A percentile compares a stretch with the other conserved stretches of the same genome.
Evolutionary conservation across 2,888 invertebrate species (phyloP).

Genomic region (Cyaniris semiargus): DNA sequence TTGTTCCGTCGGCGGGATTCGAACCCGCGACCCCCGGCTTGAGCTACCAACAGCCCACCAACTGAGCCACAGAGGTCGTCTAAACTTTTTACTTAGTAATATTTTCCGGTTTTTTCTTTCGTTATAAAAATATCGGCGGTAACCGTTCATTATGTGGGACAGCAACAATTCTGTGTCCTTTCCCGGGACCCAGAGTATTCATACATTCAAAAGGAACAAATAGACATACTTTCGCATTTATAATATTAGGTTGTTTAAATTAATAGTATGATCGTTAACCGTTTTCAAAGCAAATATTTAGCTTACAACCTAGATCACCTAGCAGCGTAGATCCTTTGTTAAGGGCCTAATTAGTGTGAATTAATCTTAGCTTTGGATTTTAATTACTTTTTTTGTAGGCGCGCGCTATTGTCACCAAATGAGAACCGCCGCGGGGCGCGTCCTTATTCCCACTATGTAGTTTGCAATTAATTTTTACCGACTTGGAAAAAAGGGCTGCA

Average conservation of each 20-base stretch:
- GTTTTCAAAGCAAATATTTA: too few species aligned
- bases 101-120: too few species aligned
- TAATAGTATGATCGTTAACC: too few species aligned
- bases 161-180: neutral
- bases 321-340: neutral
- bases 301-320: neutral
- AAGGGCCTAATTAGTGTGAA: constrained; percentile 31
- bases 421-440: constrained; percentile 64
- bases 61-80: too few species aligned
- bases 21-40: too few species aligned
- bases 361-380: constrained; percentile 44
- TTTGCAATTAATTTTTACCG: constrained; percentile 34
- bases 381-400: constrained; percentile 57
- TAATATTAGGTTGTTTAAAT: too few species aligned
- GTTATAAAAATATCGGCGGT: neutral
- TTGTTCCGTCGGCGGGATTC: too few species aligned
- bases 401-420: constrained; percentile 50
- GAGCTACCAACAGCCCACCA: too few species aligned
- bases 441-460: constrained; percentile 55
- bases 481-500: constrained; percentile 3
- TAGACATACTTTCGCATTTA: too few species aligned
- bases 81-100: too few species aligned
- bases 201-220: too few species aligned
- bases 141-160: neutral
- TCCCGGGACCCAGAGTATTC: too few species aligned